Evolutionary conservation across 2,888 invertebrate genomes (phyloP).

Genomic region (Eutolmus rufibarbis): DNA sequence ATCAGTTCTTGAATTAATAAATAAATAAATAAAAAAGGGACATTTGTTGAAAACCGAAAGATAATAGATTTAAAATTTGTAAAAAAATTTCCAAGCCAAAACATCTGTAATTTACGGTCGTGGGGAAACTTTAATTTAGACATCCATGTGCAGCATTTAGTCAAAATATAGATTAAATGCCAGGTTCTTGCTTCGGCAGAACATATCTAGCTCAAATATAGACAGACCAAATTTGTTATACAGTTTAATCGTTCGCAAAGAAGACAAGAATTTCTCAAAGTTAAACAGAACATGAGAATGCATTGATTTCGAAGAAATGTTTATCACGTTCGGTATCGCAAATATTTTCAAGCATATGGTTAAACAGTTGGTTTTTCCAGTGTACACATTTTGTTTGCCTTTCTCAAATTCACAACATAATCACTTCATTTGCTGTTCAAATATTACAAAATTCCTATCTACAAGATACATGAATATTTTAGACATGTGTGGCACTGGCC

Average conservation of each 20-base stretch:
- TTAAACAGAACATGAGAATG: background rate
- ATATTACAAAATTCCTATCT: background rate
- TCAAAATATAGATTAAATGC: no score
- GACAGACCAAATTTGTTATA: no score
- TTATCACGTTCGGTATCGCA: background rate
- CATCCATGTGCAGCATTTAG: no score
- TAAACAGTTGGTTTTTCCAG: background rate
- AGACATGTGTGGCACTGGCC: no score
- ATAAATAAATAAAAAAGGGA: background rate
- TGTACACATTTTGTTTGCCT: background rate
- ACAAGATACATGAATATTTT: background rate
- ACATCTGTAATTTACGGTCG: no score
- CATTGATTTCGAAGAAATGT: background rate
- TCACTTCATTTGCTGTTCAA: background rate
- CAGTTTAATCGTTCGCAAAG: background rate
- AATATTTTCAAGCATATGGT: background rate
- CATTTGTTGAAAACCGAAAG: no score
- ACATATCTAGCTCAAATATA: no score
- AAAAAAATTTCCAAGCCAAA: no score
- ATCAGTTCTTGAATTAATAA: background rate
- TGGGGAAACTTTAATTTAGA: no score
- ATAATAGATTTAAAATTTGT: no score
- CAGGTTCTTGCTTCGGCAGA: no score
- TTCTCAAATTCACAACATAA: background rate
- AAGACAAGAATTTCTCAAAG: background rate